Evolutionary conservation across 2,113 vertebrate genomes (phyloP).

Genomic region (Salvator merianae): DNA sequence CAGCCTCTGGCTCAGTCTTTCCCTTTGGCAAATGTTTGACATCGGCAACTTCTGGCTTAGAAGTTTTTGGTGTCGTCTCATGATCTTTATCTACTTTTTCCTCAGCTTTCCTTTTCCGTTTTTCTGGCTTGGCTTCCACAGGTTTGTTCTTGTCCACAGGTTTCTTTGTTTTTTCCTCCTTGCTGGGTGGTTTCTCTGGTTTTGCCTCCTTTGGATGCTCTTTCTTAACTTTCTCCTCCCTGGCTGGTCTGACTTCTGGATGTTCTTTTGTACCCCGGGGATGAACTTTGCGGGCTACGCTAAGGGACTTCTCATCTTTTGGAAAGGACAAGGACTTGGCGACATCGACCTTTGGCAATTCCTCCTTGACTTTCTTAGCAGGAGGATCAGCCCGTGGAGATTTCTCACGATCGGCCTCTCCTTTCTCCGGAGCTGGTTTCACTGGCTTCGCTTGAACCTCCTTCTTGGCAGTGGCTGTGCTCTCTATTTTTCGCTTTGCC

Average conservation of each 20-base stretch:
- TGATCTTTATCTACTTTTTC: conserved; percentile 80
- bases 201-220: conserved; percentile 79
- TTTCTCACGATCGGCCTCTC: conserved; percentile 76
- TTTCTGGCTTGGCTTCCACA: conserved; percentile 80
- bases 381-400: conserved; percentile 75
- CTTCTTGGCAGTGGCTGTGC: conserved; percentile 76
- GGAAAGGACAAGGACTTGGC: conserved; percentile 75
- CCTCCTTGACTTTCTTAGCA: conserved; percentile 82
- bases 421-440: conserved; percentile 81
- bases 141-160: conserved; percentile 76
- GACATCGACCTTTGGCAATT: conserved; percentile 76
- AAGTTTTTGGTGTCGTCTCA: conserved; percentile 69
- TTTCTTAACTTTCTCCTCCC: conserved; percentile 80
- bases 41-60: conserved; percentile 75
- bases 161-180: conserved; percentile 83
- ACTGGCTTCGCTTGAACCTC: conserved; percentile 72
- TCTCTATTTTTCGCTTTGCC: conserved; percentile 82
- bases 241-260: conserved; percentile 75
- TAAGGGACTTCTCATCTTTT: conserved; percentile 79
- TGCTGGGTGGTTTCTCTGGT: conserved; percentile 70
- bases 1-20: conserved; percentile 72
- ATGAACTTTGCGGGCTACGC: conserved; percentile 78
- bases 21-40: conserved; percentile 76
- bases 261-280: conserved; percentile 79
- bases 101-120: conserved; percentile 82